Conservation (phyloP, 2,797 vertebrate species). For the Epinephelus awoara region DNA sequence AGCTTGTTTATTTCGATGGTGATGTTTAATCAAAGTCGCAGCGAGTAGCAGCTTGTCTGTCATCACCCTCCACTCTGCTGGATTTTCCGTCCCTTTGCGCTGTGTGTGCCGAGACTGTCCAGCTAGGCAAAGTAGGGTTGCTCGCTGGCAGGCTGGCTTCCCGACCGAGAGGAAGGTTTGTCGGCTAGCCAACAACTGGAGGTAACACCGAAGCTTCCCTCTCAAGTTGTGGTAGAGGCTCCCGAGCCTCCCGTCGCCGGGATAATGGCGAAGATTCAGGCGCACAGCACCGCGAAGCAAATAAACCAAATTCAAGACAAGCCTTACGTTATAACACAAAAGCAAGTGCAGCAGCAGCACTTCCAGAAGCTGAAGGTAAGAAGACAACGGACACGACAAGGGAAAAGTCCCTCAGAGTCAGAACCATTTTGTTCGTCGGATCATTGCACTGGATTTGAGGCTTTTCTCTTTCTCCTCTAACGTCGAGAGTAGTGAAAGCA, state of each 20-base stretch:
- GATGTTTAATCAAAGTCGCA: constrained; percentile 73
- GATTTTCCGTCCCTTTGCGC: constrained; percentile 73
- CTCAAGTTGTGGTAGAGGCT: constrained; percentile 81
- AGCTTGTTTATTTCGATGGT: constrained; percentile 52
- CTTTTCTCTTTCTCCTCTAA: constrained; percentile 51
- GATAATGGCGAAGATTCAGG: constrained; percentile 92
- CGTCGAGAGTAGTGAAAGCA: constrained; percentile 75
- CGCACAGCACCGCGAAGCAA: constrained; percentile 88
- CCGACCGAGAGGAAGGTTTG: constrained; percentile 82
- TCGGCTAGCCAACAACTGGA: constrained; percentile 84
- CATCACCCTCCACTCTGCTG: constrained; percentile 73
- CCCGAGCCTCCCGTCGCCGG: constrained; percentile 79
- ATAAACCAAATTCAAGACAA: constrained; percentile 89
- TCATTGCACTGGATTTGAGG: constrained; percentile 61
- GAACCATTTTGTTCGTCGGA: constrained; percentile 85
- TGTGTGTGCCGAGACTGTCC: constrained; percentile 77
- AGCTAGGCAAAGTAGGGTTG: constrained; percentile 80
- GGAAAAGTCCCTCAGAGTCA: constrained; percentile 81
- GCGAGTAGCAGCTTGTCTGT: constrained; percentile 78
- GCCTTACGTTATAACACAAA: constrained; percentile 88
- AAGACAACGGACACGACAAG: constrained; percentile 71
- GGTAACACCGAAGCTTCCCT: constrained; percentile 77
- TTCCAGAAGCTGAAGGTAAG: constrained; percentile 92
- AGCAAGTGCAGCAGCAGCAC: constrained; percentile 91
- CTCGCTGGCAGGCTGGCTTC: constrained; percentile 83